These are phyloP conservation scores for Nycticebus coucang DNA, from an alignment of 2,113 vertebrate genomes.

Conservation along the genomic window DNA sequence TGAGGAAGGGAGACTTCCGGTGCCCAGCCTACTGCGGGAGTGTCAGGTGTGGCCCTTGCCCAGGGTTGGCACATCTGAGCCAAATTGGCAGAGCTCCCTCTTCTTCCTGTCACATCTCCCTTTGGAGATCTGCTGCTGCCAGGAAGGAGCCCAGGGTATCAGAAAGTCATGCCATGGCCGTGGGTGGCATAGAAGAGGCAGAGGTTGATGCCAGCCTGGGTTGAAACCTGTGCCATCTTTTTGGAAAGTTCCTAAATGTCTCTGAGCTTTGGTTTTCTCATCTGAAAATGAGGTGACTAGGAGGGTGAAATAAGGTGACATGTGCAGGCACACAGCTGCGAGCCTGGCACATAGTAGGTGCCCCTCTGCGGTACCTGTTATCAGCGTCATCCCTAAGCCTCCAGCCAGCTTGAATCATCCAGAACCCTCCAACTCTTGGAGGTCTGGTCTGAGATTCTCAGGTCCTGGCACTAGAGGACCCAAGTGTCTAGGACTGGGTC, in stretches of 20 bases:
- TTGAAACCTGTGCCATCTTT: neutral
- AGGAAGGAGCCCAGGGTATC: neutral
- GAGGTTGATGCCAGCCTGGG: neutral
- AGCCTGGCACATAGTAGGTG: accelerated
- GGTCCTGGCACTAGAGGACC: neutral
- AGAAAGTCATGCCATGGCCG: neutral
- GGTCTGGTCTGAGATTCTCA: neutral
- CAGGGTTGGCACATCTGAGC: constrained; percentile 41
- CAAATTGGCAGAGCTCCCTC: constrained; percentile 56
- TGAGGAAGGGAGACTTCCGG: constrained; percentile 61
- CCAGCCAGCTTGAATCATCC: neutral
- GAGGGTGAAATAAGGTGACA: neutral
- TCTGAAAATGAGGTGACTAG: neutral
- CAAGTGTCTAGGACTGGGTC: neutral
- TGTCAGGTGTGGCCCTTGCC: constrained; percentile 53
- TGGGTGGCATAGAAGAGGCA: neutral
- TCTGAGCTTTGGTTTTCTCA: constrained; percentile 24
- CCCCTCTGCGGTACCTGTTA: neutral
- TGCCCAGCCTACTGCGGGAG: constrained; percentile 49
- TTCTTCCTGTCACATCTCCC: constrained; percentile 59
- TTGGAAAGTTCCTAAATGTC: neutral
- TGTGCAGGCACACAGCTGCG: neutral
- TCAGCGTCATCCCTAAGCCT: neutral
- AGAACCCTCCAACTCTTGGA: neutral
- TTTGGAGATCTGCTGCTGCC: constrained; percentile 41